phyloP scores from a whole-genome alignment of 2,797 vertebrate genomes.

The Pelochelys cantorii region DNA sequence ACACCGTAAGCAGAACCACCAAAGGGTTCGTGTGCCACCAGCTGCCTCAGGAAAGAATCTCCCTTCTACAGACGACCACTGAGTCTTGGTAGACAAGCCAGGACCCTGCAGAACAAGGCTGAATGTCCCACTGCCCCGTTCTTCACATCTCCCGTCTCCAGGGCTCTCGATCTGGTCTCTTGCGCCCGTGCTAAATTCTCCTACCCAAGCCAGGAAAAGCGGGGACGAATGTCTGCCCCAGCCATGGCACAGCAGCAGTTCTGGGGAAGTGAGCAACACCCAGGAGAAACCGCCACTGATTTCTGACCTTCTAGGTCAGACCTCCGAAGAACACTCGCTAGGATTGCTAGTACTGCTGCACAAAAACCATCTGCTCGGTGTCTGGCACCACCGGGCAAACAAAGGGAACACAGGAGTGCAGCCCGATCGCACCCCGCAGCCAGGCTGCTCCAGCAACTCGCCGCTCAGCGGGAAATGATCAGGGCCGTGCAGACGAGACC shows the following conservation, averaged over 20 bases:
- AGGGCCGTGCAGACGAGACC: neutral
- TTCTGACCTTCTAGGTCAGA: slow-evolving; percentile 6
- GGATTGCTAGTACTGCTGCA: neutral
- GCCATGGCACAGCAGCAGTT: rapidly evolving
- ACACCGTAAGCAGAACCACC: neutral
- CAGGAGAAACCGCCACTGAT: rapidly evolving
- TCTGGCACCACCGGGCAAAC: slow-evolving; percentile 48
- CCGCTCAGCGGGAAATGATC: neutral
- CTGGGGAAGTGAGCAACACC: neutral
- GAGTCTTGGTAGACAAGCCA: rapidly evolving
- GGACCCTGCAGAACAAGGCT: neutral
- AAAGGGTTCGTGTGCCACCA: neutral
- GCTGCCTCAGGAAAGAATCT: slow-evolving; percentile 22
- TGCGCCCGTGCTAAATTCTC: neutral
- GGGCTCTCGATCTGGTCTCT: neutral
- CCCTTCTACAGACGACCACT: rapidly evolving
- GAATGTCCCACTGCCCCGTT: neutral
- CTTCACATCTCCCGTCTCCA: neutral
- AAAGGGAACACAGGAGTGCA: neutral
- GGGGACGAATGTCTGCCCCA: neutral
- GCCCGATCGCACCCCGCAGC: neutral
- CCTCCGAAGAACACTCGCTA: neutral
- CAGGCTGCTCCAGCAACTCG: neutral
- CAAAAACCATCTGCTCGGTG: slow-evolving; percentile 60
- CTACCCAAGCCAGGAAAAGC: neutral